Conservation (phyloP, 2,113 vertebrate genomes). For the Gambusia holbrooki region DNA sequence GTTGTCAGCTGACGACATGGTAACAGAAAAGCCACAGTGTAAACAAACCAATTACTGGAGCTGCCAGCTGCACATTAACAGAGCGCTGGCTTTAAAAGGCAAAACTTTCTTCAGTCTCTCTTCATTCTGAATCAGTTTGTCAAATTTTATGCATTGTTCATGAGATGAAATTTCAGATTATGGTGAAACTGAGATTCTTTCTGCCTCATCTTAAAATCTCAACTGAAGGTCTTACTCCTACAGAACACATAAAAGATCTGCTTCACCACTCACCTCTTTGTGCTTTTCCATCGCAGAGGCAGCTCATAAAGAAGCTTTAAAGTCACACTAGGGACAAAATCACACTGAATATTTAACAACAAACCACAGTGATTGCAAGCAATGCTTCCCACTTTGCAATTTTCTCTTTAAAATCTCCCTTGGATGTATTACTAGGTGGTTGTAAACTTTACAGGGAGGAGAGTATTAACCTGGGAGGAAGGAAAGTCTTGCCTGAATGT, state of each 20-base stretch:
- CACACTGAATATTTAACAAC: constrained; percentile 23
- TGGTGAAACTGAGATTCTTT: not conserved
- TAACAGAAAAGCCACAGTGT: constrained; percentile 31
- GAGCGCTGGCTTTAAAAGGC: constrained; percentile 2
- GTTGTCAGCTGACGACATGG: constrained; percentile 41
- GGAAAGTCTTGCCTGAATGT: not conserved
- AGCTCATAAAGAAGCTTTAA: not conserved
- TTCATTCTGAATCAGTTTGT: not conserved
- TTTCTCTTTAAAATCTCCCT: not conserved
- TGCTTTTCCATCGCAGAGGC: not conserved
- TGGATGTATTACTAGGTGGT: not conserved
- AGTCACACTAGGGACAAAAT: constrained; percentile 33
- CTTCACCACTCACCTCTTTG: not conserved
- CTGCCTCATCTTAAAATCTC: not conserved
- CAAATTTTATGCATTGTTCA: not conserved
- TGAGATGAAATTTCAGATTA: not conserved
- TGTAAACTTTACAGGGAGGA: not conserved
- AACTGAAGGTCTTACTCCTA: not conserved
- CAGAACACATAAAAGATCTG: not conserved
- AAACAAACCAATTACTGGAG: constrained; percentile 45
- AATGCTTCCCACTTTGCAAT: constrained; percentile 24
- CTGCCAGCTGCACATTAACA: constrained; percentile 28
- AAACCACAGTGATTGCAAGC: constrained; percentile 2
- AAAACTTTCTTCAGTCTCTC: not conserved
- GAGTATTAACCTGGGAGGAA: not conserved